Base-by-base conservation (phyloP, 2,888 invertebrate species). In the Nasonia oneida region DNA sequence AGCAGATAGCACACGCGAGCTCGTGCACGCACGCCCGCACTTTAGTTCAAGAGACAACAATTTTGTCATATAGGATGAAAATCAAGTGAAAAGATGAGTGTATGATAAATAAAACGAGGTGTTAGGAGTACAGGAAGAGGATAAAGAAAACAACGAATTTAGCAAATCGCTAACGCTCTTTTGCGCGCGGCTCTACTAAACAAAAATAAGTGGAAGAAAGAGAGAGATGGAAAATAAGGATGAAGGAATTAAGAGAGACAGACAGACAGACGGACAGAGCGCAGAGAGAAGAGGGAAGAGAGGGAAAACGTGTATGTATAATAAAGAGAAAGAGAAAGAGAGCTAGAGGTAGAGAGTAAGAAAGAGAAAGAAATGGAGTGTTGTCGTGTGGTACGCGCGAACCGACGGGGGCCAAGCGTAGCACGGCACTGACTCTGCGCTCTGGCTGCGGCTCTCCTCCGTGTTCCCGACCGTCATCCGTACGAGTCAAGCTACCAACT, bases 371-470 rank as follows among this genome's bases (percentile, higher is more conserved):
- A 64, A 67, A 73, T 57, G 71, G 67, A 75, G 71, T 71, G 71
- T 71, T 39, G 71, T 75, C 80, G 75, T 74, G 87, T 87, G 89
- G 89, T 89, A 85, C 88, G 85, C 88, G 87, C 90, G 89, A 87
- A 90, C 89, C 90, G 90, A 89, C 87, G 88, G 90, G 88, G 88
- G 87, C 90, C 89, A 89, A 90, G 90, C 89, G 90, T 90, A 90
- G 90, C 91, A 91, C 92, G 91, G 91, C 91, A 93, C 93, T 93
- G 91, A 92, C 64, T 81, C 12, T 90, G 90, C 88, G 87, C 83
- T 79, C 81, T 79, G 73, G 70, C n/a, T 71, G 73, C 39, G 39
- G 39, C 79, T 81, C 75, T 76, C 67, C 10, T 47, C 15, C 50
- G 39, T 76, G 29, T 79, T 76, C 71, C 71, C 81, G 81, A 84